A percentile compares a stretch with the other conserved stretches of the same genome.
These are phyloP conservation scores for Sepiola atlantica DNA, from an alignment of 2,888 invertebrate species.

Conservation along the genomic window DNA sequence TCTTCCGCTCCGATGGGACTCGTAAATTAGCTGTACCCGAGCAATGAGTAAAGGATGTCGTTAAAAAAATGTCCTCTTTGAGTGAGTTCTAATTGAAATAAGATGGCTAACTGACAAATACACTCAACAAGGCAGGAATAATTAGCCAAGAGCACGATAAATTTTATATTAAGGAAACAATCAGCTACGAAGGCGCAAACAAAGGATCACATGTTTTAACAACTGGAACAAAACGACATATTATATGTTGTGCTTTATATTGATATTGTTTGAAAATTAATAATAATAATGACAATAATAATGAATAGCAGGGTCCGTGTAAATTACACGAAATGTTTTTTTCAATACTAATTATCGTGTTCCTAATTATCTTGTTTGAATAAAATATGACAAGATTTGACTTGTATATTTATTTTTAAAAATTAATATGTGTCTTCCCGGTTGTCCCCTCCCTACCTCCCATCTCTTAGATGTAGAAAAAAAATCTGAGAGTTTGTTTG, in stretches of 20 bases:
- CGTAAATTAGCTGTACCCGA: slow-evolving; percentile 32
- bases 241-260: background rate
- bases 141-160: background rate
- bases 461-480: too few relatives aligned
- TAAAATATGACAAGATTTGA: too few relatives aligned
- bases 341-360: too few relatives aligned
- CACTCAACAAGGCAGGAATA: background rate
- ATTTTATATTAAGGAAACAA: slow-evolving; percentile 32
- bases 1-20: background rate
- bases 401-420: too few relatives aligned
- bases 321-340: too few relatives aligned
- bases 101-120: slow-evolving; percentile 3
- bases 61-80: background rate
- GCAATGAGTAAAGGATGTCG: background rate
- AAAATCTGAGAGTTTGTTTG: too few relatives aligned
- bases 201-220: background rate
- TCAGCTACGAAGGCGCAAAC: background rate
- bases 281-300: too few relatives aligned
- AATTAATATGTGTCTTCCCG: too few relatives aligned
- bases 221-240: background rate
- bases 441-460: too few relatives aligned
- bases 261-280: background rate
- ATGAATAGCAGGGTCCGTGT: too few relatives aligned
- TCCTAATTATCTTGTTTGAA: too few relatives aligned
- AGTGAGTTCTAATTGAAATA: background rate